Evolutionary conservation across 2,113 vertebrate genomes (phyloP).

Genomic region (Rhea americana): DNA sequence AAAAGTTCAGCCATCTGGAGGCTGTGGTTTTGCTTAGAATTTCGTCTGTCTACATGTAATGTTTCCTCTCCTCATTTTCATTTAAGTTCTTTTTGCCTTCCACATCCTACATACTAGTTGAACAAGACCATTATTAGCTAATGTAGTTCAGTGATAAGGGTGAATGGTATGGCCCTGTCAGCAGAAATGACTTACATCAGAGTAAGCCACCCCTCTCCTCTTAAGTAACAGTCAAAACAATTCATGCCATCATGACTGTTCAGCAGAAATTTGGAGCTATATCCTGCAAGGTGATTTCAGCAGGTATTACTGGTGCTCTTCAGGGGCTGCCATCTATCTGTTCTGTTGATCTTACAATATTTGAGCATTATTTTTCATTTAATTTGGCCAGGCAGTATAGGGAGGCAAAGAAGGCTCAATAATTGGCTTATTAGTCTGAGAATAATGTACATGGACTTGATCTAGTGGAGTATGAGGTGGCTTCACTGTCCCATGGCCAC

Average conservation of each 20-base stretch:
- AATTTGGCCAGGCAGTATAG: neutral
- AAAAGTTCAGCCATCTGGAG: slow-evolving; percentile 61
- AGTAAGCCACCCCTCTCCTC: neutral
- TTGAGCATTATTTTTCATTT: neutral
- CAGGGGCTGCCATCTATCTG: neutral
- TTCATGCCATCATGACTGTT: neutral
- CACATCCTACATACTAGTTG: neutral
- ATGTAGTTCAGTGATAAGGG: neutral
- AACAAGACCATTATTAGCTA: neutral
- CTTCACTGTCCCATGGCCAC: neutral
- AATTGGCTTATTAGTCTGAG: neutral
- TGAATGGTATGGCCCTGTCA: neutral
- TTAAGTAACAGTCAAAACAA: neutral
- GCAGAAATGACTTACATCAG: neutral
- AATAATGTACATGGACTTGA: neutral
- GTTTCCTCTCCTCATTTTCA: slow-evolving; percentile 28
- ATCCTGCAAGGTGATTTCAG: neutral
- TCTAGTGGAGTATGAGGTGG: neutral
- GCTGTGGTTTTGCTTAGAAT: slow-evolving; percentile 43
- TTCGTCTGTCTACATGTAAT: slow-evolving; percentile 36
- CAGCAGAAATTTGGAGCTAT: neutral
- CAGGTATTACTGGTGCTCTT: neutral
- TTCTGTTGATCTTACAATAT: neutral
- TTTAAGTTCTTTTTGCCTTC: neutral
- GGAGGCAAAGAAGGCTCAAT: neutral